A percentile compares a stretch with the other conserved stretches of the same genome.
Evolutionary conservation across 2,113 vertebrate species (phyloP).

Genomic region (Piaya cayana): DNA sequence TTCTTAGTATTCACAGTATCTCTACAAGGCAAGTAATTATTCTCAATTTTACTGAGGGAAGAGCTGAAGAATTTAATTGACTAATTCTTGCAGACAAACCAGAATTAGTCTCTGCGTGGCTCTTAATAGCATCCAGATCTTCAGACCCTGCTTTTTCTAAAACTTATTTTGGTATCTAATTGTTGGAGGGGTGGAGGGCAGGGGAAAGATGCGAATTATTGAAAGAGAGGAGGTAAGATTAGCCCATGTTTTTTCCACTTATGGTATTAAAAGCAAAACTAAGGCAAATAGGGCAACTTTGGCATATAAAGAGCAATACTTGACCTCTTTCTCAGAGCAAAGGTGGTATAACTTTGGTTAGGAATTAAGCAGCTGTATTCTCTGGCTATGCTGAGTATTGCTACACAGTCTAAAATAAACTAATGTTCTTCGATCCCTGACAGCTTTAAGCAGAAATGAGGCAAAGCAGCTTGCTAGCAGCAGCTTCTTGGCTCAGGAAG

Average conservation of each 20-base stretch:
- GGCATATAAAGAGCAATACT: neutral
- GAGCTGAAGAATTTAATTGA: neutral
- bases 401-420: neutral
- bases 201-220: neutral
- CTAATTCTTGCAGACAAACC: neutral
- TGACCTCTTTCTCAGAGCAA: neutral
- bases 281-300: neutral
- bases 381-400: neutral
- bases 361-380: neutral
- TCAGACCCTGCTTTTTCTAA: neutral
- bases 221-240: neutral
- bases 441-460: neutral
- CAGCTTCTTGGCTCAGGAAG: neutral
- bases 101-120: neutral
- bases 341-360: neutral
- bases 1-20: neutral
- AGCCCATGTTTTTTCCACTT: neutral
- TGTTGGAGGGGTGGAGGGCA: neutral
- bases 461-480: neutral
- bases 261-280: neutral
- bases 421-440: neutral
- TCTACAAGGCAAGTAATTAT: neutral
- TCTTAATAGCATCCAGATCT: neutral
- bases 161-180: neutral
- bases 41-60: neutral